These are phyloP conservation scores for Plumapathes pennacea DNA, from an alignment of 92 coral and sea anemone species.

Conservation along the genomic window DNA sequence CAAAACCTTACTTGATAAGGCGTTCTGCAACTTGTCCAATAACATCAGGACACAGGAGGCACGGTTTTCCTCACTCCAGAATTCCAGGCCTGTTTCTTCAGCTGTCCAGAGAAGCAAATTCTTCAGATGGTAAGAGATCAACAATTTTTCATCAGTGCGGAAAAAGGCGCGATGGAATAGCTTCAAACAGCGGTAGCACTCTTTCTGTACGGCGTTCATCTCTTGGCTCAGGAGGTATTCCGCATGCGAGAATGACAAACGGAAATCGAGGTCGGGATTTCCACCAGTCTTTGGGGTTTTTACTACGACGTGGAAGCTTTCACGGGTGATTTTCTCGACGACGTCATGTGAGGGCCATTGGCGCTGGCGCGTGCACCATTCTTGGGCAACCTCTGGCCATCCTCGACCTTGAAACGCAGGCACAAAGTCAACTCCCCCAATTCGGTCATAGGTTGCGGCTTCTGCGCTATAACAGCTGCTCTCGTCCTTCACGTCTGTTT, in stretches of 20 bases:
- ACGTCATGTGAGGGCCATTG: conserved; percentile 61
- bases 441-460: neutral
- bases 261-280: conserved; percentile 56
- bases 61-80: conserved; percentile 61
- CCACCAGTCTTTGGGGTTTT: conserved; percentile 46
- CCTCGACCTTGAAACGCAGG: conserved; percentile 63
- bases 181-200: conserved; percentile 77
- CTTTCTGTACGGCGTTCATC: conserved; percentile 59
- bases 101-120: conserved; percentile 54
- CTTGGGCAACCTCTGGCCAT: conserved; percentile 63
- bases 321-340: conserved; percentile 33
- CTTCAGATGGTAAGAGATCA: conserved; percentile 67
- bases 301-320: conserved; percentile 65
- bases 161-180: conserved; percentile 29
- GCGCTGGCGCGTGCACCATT: conserved; percentile 64
- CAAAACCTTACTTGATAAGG: conserved; percentile 28
- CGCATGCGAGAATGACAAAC: conserved; percentile 82
- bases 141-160: conserved; percentile 20
- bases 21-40: conserved; percentile 39
- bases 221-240: conserved; percentile 65
- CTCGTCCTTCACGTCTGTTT: too few species aligned
- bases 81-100: conserved; percentile 47
- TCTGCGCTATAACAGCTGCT: too few species aligned
- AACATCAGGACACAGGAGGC: conserved; percentile 53
- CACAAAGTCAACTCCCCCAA: conserved; percentile 35